Evolutionary conservation across 2,888 invertebrate species (phyloP), one percentile per base, ranked within the genome.

Genomic region (Diarsia dahlii): DNA sequence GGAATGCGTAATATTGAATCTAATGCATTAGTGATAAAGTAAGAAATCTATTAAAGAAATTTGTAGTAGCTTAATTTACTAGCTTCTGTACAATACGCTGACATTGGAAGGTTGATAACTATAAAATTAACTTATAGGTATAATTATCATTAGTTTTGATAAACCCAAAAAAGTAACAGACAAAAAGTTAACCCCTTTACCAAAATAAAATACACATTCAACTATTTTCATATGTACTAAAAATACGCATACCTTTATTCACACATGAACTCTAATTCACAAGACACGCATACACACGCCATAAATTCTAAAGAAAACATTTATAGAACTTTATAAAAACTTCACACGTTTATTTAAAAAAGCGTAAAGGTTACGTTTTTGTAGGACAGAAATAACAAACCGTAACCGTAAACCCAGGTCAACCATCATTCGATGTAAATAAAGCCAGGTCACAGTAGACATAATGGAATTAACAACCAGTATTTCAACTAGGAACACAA

Each of bases 341-440:
- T 71, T 71, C n/a, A 69, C 65, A 56, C 45, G n/a, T 50, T 48
- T 71, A 67, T 76, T 74, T 13, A 62, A 74, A 80, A 65, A 72
- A 70, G 46, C 12, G 58, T 52, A 65, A 73, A 65, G 64, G 72
- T 60, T 69, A 56, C 18, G 52, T 77, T 46, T 52, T 63, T 74
- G 54, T 56, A 67, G 64, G 48, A 75, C 39, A 73, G 65, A 82
- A 78, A 82, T 75, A 78, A 65, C 66, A 62, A 52, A 71, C 76
- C 20, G 67, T 75, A 52, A 71, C 76, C 20, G 67, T 75, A 77
- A 74, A 74, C 67, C 39, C 67, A 78, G 82, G 81, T 82, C 74
- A 81, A 39, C 78, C 77, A 74, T 79, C 67, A 39, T 74, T 70
- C 64, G 20, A 71, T 74, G 72, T 81, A 81, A 84, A 82, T 78